Evolutionary conservation across 2,888 invertebrate genomes (phyloP).

Genomic region (Celastrina argiolus): DNA sequence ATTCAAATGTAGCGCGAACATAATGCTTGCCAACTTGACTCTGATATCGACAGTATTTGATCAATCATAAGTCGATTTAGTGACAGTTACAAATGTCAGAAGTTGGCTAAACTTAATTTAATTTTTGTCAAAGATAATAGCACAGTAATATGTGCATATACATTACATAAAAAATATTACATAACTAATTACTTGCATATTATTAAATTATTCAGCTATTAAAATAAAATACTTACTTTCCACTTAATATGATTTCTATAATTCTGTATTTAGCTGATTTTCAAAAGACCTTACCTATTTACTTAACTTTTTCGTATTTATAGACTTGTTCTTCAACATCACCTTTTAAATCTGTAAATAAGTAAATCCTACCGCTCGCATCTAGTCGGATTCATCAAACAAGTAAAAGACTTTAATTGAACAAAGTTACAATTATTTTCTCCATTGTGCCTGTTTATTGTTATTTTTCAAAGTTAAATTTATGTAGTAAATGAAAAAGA

Average conservation of each 20-base stretch:
- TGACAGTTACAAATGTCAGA: neutral
- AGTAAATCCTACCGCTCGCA: neutral
- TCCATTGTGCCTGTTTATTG: conserved; percentile 61
- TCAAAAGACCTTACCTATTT: neutral
- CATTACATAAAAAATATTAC: no score
- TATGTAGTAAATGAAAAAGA: conserved; percentile 40
- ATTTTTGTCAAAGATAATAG: no score
- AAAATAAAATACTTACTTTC: no score
- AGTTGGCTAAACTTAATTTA: neutral
- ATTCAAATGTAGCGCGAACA: neutral
- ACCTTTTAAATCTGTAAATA: neutral
- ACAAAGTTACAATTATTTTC: conserved; percentile 32
- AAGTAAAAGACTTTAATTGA: neutral
- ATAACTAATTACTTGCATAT: neutral
- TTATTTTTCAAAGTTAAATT: conserved; percentile 54
- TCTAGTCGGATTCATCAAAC: neutral
- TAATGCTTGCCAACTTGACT: neutral
- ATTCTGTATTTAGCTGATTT: neutral
- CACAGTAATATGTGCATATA: no score
- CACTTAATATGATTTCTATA: neutral
- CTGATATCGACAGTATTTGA: neutral
- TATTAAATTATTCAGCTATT: neutral
- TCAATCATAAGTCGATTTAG: neutral
- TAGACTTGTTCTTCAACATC: neutral
- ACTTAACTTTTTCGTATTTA: no score